Percentiles rank a stretch among this genome's conserved stretches.
phyloP scores from a whole-genome alignment of 2,113 vertebrate species.

The Aphelocoma coerulescens region DNA sequence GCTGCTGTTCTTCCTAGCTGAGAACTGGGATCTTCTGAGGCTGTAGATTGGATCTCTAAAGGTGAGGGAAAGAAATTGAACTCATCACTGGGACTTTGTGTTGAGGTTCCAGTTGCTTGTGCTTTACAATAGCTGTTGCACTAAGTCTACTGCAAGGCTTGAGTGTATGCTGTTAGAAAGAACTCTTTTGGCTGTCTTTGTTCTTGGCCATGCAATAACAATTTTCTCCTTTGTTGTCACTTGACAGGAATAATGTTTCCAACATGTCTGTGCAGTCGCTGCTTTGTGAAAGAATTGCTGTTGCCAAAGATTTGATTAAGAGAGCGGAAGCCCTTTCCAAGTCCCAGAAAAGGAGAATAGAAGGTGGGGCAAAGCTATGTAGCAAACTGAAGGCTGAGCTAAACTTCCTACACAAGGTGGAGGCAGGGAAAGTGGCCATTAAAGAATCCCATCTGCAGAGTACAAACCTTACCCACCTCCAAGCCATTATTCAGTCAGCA shows the following conservation, averaged over 20 bases:
- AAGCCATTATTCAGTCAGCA: conserved; percentile 86
- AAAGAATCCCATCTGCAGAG: conserved; percentile 94
- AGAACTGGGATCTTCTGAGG: background rate
- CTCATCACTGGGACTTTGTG: background rate
- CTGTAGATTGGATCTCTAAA: background rate
- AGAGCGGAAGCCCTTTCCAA: conserved; percentile 80
- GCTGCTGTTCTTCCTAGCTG: background rate
- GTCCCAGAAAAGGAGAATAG: conserved; percentile 77
- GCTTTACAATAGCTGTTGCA: background rate
- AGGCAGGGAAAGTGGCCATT: conserved; percentile 82
- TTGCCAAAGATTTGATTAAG: conserved; percentile 84
- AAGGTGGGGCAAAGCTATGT: conserved; percentile 89
- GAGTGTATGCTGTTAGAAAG: background rate
- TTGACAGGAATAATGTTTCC: conserved; percentile 78
- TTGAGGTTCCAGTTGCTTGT: background rate
- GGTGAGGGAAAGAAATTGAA: background rate
- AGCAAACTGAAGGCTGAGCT: conserved; percentile 89
- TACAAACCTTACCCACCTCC: conserved; percentile 93
- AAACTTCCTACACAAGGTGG: conserved; percentile 88
- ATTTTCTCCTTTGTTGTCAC: background rate
- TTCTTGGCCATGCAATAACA: background rate
- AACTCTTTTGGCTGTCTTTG: background rate
- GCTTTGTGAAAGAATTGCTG: conserved; percentile 82
- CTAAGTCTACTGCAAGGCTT: background rate
- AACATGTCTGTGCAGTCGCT: conserved; percentile 83